phyloP scores from a whole-genome alignment of 2,888 invertebrate genomes.

The Gerris lacustris region DNA sequence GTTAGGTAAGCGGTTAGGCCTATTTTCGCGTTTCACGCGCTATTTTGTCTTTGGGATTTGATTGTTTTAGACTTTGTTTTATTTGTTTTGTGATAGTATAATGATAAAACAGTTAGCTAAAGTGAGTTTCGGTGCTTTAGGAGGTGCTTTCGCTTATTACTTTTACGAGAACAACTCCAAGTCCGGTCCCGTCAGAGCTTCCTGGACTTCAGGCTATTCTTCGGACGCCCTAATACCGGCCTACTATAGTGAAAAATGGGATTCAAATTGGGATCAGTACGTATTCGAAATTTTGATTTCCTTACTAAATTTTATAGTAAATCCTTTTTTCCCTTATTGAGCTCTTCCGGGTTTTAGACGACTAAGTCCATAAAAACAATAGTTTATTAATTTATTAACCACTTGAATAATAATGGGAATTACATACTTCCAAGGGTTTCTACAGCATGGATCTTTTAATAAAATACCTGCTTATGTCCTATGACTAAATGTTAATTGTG shows the following conservation, averaged over 20 bases:
- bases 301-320: no score
- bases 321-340: no score
- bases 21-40: neutral
- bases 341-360: no score
- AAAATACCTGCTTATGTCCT: no score
- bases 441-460: no score
- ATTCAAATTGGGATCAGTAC: constrained; percentile 7
- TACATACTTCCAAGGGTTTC: no score
- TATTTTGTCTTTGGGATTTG: neutral
- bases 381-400: no score
- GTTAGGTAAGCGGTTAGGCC: neutral
- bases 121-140: constrained; percentile 2
- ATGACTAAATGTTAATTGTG: no score
- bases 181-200: neutral
- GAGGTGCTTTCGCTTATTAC: constrained; percentile 8
- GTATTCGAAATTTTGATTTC: neutral
- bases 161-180: neutral
- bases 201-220: neutral
- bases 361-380: no score
- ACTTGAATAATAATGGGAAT: no score
- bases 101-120: constrained; percentile 7
- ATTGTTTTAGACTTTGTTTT: neutral
- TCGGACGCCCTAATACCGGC: neutral
- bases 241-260: neutral
- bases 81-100: neutral